phyloP scores from a whole-genome alignment of 2,113 vertebrate genomes.

The Stictonetta naevosa region DNA sequence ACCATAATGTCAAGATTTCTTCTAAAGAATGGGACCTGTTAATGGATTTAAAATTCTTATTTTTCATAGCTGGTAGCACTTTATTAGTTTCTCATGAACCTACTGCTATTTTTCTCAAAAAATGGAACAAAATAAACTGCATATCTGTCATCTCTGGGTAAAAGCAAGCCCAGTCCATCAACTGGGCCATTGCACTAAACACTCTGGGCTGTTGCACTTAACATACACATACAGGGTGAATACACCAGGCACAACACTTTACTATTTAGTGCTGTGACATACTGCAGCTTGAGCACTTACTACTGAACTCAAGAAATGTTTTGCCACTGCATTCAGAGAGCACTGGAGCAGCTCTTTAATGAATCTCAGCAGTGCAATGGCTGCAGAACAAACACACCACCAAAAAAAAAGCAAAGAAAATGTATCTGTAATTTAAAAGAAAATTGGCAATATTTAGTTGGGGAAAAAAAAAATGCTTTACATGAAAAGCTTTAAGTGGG shows the following conservation, averaged over 20 bases:
- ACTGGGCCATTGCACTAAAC: not conserved
- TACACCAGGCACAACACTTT: not conserved
- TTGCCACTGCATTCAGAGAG: not conserved
- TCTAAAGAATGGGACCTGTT: not conserved
- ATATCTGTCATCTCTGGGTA: not conserved
- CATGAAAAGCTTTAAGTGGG: not conserved
- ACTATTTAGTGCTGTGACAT: not conserved
- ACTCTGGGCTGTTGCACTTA: not conserved
- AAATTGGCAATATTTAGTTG: not conserved
- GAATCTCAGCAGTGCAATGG: not conserved
- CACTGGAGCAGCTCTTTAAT: not conserved
- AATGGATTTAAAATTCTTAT: not conserved
- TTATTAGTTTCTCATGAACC: not conserved
- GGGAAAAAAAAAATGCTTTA: not conserved
- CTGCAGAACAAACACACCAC: not conserved
- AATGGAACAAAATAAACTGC: not conserved
- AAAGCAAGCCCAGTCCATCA: not conserved
- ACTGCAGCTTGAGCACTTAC: not conserved
- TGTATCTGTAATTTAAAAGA: not conserved
- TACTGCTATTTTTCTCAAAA: not conserved
- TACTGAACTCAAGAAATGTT: not conserved
- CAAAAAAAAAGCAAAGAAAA: not conserved
- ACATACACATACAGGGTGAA: not conserved
- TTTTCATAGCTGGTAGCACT: not conserved
- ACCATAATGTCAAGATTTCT: not conserved